A percentile compares a stretch with the other conserved stretches of the same genome.
Conservation (phyloP, 2,113 vertebrate species). For the Orycteropus afer region DNA sequence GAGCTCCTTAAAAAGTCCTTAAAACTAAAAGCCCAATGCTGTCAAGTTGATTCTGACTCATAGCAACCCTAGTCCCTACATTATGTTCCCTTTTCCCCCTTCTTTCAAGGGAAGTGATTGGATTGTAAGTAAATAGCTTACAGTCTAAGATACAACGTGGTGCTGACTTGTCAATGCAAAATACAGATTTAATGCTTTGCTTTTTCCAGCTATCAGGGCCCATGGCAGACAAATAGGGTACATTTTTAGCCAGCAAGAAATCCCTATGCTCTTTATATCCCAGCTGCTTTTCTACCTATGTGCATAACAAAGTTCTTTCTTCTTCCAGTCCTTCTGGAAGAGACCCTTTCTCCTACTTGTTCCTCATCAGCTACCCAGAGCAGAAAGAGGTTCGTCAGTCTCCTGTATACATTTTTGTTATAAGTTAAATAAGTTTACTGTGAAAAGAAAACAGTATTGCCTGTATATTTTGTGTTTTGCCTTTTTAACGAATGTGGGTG, state of each 20-base stretch:
- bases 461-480: neutral
- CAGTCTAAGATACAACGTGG: neutral
- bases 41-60: too few relatives aligned
- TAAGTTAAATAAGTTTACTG: neutral
- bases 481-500: neutral
- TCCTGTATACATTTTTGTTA: neutral
- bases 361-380: neutral
- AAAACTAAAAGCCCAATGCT: too few relatives aligned
- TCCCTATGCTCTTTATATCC: neutral
- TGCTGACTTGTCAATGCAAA: neutral
- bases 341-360: neutral
- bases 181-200: neutral
- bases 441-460: neutral
- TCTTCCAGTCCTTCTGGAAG: neutral
- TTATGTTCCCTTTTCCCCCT: neutral
- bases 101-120: neutral
- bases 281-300: neutral
- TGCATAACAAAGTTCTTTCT: neutral
- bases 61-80: neutral
- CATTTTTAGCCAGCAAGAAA: neutral
- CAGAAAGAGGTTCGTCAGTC: neutral
- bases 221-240: neutral
- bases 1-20: too few relatives aligned
- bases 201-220: neutral
- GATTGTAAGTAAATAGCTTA: neutral